Base-by-base conservation (phyloP, 2,888 invertebrate genomes). In the Agonopterix arenella region DNA sequence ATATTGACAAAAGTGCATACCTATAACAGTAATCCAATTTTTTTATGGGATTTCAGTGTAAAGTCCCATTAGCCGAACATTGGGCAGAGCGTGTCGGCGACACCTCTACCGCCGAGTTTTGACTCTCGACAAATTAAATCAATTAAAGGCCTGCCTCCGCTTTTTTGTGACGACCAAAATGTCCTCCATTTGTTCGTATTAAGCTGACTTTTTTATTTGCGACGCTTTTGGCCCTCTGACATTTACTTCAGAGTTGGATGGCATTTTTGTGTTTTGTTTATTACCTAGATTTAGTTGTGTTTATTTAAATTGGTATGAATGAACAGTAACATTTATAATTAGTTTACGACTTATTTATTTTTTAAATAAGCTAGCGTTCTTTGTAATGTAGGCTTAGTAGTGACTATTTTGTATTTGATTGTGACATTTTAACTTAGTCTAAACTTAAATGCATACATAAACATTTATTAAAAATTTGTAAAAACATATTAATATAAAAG, bases 41-140 rank as follows among this genome's bases (percentile, higher is more conserved):
- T n/a, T 28, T 28, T 5, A 28, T 28, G 28, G 28, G 2, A 28
- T 8, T 4, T 37, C 37, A 52, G 13, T 49, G 45, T 60, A 40
- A 11, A 55, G 8, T 47, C 11, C 52, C 42, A 53, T 59, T 57
- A 62, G 52, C 45, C 36, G 28, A 36, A 38, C 45, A 38, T 44
- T 44, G 52, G 51, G 10, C 57, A 53, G 60, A 61, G 62, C 47
- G 49, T 48, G 58, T 66, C 28, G 64, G 66, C 75, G 73, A 74
- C 61, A 49, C 60, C 60, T 62, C 60, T 62, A 51, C 61, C 61
- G 63, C 62, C 51, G 70, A 74, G 71, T 80, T 85, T 85, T 80
- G 83, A 81, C 81, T 81, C 67, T 59, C 65, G 69, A 85, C 84
- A 86, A 86, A 86, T 86, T 83, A 85, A 86, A 84, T 86, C 85